Conservation (phyloP, 2,797 vertebrate species). For the Danio tinwini region DNA sequence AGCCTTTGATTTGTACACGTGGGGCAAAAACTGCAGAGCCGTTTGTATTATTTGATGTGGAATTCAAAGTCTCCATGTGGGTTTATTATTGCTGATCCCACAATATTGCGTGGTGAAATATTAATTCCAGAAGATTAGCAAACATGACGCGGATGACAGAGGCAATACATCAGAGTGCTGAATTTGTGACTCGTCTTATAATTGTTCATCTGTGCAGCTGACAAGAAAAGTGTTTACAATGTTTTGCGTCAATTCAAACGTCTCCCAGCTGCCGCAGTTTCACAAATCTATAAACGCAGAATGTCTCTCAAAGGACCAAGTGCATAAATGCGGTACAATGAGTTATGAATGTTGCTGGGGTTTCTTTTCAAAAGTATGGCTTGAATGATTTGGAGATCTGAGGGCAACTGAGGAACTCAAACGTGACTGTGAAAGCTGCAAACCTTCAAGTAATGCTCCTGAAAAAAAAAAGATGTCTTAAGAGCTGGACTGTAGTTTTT, state of each 20-base stretch:
- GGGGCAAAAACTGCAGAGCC: background rate
- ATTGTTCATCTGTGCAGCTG: slow-evolving; percentile 21
- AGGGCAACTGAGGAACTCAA: background rate
- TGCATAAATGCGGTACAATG: too few relatives aligned
- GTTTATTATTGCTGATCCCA: slow-evolving; percentile 34
- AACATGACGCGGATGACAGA: slow-evolving; percentile 1
- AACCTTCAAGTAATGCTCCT: background rate
- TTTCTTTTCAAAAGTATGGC: background rate
- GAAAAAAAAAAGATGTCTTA: background rate
- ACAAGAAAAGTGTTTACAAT: slow-evolving; percentile 22
- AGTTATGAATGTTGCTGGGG: background rate
- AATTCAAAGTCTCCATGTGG: background rate
- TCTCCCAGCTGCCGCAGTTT: background rate
- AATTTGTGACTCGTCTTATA: background rate
- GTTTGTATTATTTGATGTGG: slow-evolving; percentile 14
- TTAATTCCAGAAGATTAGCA: slow-evolving; percentile 36
- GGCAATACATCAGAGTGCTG: slow-evolving; percentile 17
- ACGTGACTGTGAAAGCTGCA: background rate
- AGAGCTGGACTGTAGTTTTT: too few relatives aligned
- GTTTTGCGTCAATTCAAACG: background rate
- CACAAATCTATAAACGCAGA: background rate
- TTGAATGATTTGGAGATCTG: background rate
- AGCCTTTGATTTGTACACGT: slow-evolving; percentile 13
- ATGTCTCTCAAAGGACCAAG: background rate
- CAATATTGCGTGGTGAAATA: slow-evolving; percentile 11